Evolutionary conservation across 2,113 vertebrate species (phyloP).

Genomic region (Sakesphorus luctuosus): DNA sequence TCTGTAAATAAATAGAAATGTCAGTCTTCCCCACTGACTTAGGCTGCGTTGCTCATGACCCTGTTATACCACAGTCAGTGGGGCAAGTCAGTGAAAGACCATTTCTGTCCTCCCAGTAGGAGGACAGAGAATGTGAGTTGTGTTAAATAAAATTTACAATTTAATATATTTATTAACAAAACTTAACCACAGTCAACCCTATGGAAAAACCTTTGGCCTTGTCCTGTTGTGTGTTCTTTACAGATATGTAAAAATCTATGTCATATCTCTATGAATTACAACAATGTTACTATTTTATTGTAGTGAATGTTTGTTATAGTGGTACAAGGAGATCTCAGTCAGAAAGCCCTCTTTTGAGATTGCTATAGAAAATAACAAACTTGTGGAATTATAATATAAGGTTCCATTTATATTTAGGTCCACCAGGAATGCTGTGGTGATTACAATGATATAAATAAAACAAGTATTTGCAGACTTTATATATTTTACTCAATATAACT

Average conservation of each 20-base stretch:
- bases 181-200: neutral
- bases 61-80: neutral
- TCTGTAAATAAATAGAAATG: constrained; percentile 63
- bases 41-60: constrained; percentile 28
- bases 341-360: neutral
- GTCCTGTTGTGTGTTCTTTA: neutral
- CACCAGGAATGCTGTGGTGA: neutral
- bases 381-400: constrained; percentile 5
- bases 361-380: neutral
- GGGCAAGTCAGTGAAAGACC: neutral
- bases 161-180: neutral
- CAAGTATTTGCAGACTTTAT: neutral
- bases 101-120: neutral
- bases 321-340: neutral
- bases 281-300: neutral
- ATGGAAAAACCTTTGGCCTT: neutral
- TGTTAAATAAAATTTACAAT: neutral
- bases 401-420: constrained; percentile 25
- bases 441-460: constrained; percentile 3
- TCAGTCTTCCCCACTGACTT: constrained; percentile 26
- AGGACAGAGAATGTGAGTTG: neutral
- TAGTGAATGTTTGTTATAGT: neutral
- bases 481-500: neutral
- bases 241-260: neutral
- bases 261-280: neutral